Base-by-base conservation (phyloP, 2,797 vertebrate genomes). In the Gallinago stenura region DNA sequence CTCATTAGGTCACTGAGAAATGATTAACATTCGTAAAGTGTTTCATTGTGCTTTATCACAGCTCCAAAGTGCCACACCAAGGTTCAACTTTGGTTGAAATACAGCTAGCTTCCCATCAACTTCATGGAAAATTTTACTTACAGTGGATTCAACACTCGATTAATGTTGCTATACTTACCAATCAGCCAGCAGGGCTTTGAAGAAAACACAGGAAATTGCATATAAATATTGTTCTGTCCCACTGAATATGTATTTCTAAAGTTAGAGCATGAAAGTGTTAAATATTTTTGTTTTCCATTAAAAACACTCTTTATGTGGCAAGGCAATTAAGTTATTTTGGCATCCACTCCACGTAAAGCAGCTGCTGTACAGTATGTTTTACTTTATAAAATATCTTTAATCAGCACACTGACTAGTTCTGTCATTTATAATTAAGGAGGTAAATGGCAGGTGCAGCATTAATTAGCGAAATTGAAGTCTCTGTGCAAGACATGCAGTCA, bases 361-460 rank as follows among this genome's bases (percentile, higher is more conserved):
- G 97, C 97, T 97, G 97, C 91, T 78, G 64, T 96, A 86, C 93
- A 97, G 95, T 95, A 97, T 97, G 97, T 72, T 97, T 97, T 83
- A 93, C 90, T 97, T 90, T 90, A 94, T 83, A 76, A 97, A 97
- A 92, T 94, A 95, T 61, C 96, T 97, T 96, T 89, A 94, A 98
- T 97, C 97, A 97, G 97, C 95, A 96, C 81, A 92, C 92, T 88
- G 97, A 96, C 96, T 97, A 82, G 64, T 64, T 89, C 95, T 96
- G 96, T 96, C 97, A 97, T 85, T 97, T 97, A 96, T 95, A 97
- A 97, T 96, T 97, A 98, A 93, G 92, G 79, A 96, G 92, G 94
- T 96, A 98, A 98, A 97, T 82, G 97, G 97, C 97, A 97, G 97
- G 93, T 97, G 96, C 92, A 89, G 87, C 91, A 88, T 92, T 97